Evolutionary conservation across 2,113 vertebrate genomes (phyloP).

Genomic region (Myotis lucifugus): DNA sequence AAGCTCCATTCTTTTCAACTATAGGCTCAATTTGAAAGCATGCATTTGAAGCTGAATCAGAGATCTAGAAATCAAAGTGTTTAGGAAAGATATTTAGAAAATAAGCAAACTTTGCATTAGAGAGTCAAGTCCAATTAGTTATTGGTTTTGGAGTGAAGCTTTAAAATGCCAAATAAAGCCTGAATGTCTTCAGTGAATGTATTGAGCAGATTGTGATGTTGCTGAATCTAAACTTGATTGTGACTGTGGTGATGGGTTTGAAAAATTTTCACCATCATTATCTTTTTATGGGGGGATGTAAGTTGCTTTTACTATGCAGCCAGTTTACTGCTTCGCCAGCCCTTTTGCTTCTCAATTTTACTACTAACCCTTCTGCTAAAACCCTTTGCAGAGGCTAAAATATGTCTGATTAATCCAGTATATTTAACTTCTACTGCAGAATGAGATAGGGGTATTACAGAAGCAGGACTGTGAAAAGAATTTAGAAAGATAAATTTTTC

Average conservation of each 20-base stretch:
- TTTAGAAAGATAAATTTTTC: background rate
- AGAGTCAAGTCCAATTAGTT: background rate
- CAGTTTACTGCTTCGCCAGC: slow-evolving; percentile 22
- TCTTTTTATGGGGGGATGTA: background rate
- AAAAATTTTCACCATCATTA: background rate
- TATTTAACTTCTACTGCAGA: background rate
- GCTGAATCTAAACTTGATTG: slow-evolving; percentile 1
- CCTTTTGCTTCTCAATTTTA: background rate
- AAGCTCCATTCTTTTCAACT: background rate
- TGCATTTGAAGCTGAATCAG: background rate
- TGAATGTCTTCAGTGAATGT: background rate
- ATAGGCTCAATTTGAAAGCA: background rate
- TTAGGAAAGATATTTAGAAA: background rate
- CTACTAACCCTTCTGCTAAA: background rate
- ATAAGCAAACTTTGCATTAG: background rate
- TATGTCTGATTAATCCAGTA: background rate
- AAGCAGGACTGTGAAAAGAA: slow-evolving; percentile 43
- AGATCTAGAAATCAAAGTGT: background rate
- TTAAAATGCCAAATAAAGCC: slow-evolving; percentile 9
- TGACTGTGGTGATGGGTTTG: background rate
- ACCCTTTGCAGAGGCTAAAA: background rate
- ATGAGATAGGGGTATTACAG: slow-evolving; percentile 22
- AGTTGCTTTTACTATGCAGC: slow-evolving; percentile 15
- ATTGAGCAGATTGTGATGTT: background rate
- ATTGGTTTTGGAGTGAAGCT: background rate